A percentile compares a stretch with the other conserved stretches of the same genome.
Conservation (phyloP, 37 sponge, comb jelly and placozoan genomes). For the Crambe crambe region DNA sequence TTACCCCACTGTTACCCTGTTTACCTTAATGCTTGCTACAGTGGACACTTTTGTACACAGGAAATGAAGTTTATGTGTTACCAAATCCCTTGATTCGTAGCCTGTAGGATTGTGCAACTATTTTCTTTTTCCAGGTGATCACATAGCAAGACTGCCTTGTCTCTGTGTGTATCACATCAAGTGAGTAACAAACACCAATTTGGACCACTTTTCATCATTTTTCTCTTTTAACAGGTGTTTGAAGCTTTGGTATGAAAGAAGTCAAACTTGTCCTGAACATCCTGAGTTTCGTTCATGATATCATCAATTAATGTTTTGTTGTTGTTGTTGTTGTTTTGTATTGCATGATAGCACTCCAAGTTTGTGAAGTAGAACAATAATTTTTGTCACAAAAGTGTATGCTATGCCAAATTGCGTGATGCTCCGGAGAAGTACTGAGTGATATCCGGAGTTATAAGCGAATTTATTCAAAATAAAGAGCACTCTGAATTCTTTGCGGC, state of each 20-base stretch:
- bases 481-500: background rate
- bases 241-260: slow-evolving; percentile 65
- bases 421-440: too few species aligned
- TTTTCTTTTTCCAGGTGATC: slow-evolving; percentile 56
- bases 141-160: slow-evolving; percentile 93
- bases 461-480: too few species aligned
- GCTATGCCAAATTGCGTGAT: too few species aligned
- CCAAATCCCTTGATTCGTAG: too few species aligned
- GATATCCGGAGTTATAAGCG: too few species aligned
- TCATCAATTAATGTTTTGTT: too few species aligned
- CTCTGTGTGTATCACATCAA: slow-evolving; percentile 87
- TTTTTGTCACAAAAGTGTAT: too few species aligned
- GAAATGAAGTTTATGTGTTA: background rate
- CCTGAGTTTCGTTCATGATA: slow-evolving; percentile 57
- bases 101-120: background rate
- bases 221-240: slow-evolving; percentile 51
- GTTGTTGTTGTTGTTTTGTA: too few species aligned
- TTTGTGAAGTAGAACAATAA: too few species aligned
- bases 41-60: background rate
- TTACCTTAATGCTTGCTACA: too few species aligned
- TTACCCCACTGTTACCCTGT: too few species aligned
- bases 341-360: too few species aligned
- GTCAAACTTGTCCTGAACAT: slow-evolving; percentile 77
- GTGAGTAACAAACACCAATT: slow-evolving; percentile 69
- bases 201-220: background rate